A percentile compares a stretch with the other conserved stretches of the same genome.
Evolutionary conservation across 2,797 vertebrate species (phyloP).

Genomic region (Todus mexicanus): DNA sequence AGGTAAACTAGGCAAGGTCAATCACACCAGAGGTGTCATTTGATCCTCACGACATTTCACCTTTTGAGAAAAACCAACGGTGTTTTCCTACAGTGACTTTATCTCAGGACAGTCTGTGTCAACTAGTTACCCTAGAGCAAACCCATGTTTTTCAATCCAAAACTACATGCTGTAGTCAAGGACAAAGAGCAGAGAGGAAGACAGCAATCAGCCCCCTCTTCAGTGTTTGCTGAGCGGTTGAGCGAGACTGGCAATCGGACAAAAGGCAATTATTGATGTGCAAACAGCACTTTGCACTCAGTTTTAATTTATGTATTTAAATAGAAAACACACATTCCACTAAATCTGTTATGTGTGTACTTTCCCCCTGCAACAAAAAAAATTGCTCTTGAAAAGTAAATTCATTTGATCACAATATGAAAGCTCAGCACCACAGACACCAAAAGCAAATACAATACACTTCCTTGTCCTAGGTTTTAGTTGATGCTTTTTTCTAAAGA

Average conservation of each 20-base stretch:
- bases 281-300: neutral
- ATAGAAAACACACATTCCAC: neutral
- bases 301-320: constrained; percentile 34
- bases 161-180: neutral
- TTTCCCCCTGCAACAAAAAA: neutral
- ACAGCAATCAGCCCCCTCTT: neutral
- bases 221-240: neutral
- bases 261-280: neutral
- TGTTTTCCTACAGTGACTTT: neutral
- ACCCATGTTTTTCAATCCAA: neutral
- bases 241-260: neutral
- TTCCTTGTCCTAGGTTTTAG: neutral
- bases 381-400: neutral
- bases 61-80: neutral
- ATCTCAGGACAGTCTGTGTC: neutral
- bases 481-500: neutral
- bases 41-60: neutral
- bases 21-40: neutral
- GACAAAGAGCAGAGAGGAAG: neutral
- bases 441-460: neutral
- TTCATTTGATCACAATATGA: neutral
- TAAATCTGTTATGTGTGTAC: neutral
- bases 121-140: neutral
- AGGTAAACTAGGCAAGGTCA: neutral
- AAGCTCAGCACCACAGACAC: neutral